These are phyloP conservation scores for Oasisia sp. DNA, from an alignment of 2,888 invertebrate species.

Conservation along the genomic window DNA sequence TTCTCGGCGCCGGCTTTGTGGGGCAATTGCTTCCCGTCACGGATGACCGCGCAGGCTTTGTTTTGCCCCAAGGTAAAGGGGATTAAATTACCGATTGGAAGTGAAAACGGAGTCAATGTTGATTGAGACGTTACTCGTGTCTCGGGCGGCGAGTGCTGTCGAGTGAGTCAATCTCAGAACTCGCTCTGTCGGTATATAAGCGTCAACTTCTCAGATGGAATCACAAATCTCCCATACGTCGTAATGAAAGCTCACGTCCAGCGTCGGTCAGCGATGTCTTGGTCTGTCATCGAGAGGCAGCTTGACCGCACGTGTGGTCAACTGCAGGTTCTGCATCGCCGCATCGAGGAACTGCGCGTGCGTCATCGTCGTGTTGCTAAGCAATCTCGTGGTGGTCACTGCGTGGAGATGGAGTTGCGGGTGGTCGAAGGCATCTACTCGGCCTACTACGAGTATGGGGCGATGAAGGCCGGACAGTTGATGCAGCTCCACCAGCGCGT, in stretches of 20 bases:
- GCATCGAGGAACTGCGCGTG: neutral
- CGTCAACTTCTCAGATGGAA: neutral
- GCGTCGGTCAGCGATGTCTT: neutral
- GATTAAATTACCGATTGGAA: too few relatives aligned
- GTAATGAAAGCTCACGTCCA: neutral
- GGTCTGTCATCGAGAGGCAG: neutral
- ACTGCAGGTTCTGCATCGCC: neutral
- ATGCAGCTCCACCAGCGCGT: neutral
- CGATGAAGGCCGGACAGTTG: neutral
- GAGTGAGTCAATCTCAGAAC: neutral
- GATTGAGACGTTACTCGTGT: neutral
- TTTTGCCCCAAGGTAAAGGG: too few relatives aligned
- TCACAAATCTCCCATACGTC: neutral
- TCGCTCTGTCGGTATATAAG: neutral
- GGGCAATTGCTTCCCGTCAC: too few relatives aligned
- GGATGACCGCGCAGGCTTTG: too few relatives aligned
- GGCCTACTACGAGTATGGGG: neutral
- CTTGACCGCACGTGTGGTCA: constrained; percentile 3
- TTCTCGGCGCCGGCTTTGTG: too few relatives aligned
- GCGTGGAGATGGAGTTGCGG: neutral
- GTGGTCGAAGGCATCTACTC: neutral
- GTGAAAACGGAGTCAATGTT: neutral
- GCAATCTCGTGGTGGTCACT: neutral
- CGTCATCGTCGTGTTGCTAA: neutral
- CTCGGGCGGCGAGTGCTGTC: neutral